Evolutionary conservation across 2,113 vertebrate species (phyloP), one percentile per base, ranked within the genome.

Genomic region (Callospermophilus lateralis): DNA sequence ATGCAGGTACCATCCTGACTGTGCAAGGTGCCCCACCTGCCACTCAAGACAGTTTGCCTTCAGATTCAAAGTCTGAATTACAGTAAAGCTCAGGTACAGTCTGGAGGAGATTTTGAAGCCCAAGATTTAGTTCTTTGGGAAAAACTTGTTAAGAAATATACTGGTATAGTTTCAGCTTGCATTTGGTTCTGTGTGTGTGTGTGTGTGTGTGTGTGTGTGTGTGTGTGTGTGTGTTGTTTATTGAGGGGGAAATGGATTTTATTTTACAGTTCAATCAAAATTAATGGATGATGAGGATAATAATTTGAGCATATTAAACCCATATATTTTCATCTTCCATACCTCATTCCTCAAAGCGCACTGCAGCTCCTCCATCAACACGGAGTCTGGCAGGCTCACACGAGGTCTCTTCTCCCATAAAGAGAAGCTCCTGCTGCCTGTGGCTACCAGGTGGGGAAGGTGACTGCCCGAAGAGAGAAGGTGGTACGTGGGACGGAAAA

Each of bases 261-360:
- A 85, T 63, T 88, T 95, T 85, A 63, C 72, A 58, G 37, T 72
- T 81, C 22, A 61, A 48, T 83, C 73, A 93, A 85, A 93, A 81
- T 76, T 65, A 84, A 72, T 51, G 26, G 45, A 26, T 58, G 55
- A 53, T 2, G 6, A 93, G 42, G 28, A 70, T 73, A 67, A 83
- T 90, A 87, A 88, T 61, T 84, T 72, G 65, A 84, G 37, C 67
- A 77, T 81, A 85, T 85, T 93, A 91, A 93, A 32, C 79, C 67
- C 83, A 61, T 77, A n/a, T 79, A 72, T 95, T 96, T 85, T 88
- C 77, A 80, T 90, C 55, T 65, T n/a, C 32, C 24, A 22, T n/a
- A 70, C 8, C 55, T 84, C 3, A 45, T 24, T 78, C 39, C 12
- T 67, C 45, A 26, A 51, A 20, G 53, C 26, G 4, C 15, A 28